Conservation (phyloP, 1,140 invertebrate genomes). For the Cotesia vestalis region DNA sequence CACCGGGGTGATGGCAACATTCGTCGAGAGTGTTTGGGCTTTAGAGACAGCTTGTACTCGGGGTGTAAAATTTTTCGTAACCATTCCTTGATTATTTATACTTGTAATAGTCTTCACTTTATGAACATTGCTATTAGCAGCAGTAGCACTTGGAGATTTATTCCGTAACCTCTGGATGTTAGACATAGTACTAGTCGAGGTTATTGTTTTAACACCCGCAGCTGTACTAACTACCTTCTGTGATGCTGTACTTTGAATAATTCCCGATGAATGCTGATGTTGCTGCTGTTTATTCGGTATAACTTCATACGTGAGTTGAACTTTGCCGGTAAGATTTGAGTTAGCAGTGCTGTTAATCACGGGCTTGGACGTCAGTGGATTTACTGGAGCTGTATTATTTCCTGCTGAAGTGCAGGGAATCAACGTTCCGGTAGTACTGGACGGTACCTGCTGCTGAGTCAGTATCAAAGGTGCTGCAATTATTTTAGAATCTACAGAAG, state of each 20-base stretch:
- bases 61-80: slow-evolving; percentile 44
- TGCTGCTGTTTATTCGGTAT: slow-evolving; percentile 29
- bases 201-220: slow-evolving; percentile 41
- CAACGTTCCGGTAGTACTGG: too few species aligned
- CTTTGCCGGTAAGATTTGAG: slow-evolving; percentile 25
- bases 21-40: slow-evolving; percentile 40
- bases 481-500: too few species aligned
- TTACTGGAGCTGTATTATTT: too few species aligned
- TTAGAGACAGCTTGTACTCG: slow-evolving; percentile 45
- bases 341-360: slow-evolving; percentile 21
- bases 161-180: slow-evolving; percentile 51
- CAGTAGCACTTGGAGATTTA: slow-evolving; percentile 39
- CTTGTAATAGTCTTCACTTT: slow-evolving; percentile 48
- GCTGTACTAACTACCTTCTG: slow-evolving; percentile 40
- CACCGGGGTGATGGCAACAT: slow-evolving; percentile 42
- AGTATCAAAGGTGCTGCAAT: too few species aligned
- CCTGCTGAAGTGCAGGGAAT: too few species aligned
- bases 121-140: slow-evolving; percentile 45
- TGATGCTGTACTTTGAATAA: slow-evolving; percentile 21
- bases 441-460: too few species aligned
- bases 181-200: slow-evolving; percentile 37
- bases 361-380: background rate
- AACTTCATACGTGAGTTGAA: slow-evolving; percentile 20
- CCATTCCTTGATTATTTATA: slow-evolving; percentile 37
- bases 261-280: slow-evolving; percentile 14